phyloP scores from a whole-genome alignment of 1,140 invertebrate genomes.

The Diabrotica virgifera region DNA sequence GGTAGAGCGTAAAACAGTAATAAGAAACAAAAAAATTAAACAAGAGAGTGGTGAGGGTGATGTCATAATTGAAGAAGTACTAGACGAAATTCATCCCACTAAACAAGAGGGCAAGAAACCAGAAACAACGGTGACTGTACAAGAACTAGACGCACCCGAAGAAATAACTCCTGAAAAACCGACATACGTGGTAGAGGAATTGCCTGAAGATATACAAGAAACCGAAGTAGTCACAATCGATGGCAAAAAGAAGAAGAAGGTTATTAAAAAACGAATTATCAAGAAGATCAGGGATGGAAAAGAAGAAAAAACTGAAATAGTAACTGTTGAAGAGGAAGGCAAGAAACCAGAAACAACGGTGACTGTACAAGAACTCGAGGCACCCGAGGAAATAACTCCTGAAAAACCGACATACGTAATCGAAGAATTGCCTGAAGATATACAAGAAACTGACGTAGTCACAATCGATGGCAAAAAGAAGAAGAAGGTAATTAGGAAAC shows the following conservation, averaged over 20 bases:
- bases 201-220: conserved; percentile 37
- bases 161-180: conserved; percentile 35
- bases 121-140: conserved; percentile 22
- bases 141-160: conserved; percentile 32
- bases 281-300: conserved; percentile 42
- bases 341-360: conserved; percentile 44
- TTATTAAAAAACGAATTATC: conserved; percentile 26
- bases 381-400: conserved; percentile 30
- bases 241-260: conserved; percentile 28
- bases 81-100: conserved; percentile 45
- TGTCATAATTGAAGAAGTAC: conserved; percentile 47
- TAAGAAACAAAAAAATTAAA: conserved; percentile 45
- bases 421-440: background rate
- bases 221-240: conserved; percentile 24
- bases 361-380: conserved; percentile 28
- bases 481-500: background rate
- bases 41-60: conserved; percentile 42
- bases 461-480: background rate
- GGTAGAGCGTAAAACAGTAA: conserved; percentile 54
- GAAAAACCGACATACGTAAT: background rate
- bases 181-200: conserved; percentile 40
- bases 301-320: conserved; percentile 31
- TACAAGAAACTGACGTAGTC: background rate
- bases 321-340: conserved; percentile 36
- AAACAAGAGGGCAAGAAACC: conserved; percentile 15